Percentiles rank a stretch among this genome's conserved stretches.
These are phyloP conservation scores for Cepphus grylle DNA, from an alignment of 2,113 vertebrate species.

Conservation along the genomic window DNA sequence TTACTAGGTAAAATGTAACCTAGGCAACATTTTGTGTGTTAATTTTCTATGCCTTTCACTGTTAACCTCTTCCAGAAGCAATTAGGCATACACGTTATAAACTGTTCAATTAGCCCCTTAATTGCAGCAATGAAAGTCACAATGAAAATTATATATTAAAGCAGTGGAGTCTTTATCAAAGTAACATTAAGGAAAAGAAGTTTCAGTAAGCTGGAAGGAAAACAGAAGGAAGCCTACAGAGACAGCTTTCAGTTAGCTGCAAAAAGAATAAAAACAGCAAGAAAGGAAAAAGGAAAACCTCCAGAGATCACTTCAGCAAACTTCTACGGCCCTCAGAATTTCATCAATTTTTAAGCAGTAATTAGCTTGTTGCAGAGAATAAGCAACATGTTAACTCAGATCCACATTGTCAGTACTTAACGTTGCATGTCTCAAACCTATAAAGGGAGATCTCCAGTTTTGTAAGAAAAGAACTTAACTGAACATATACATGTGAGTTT, in stretches of 20 bases:
- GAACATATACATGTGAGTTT: neutral
- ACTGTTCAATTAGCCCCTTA: slow-evolving; percentile 55
- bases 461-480: neutral
- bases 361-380: neutral
- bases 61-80: slow-evolving; percentile 40
- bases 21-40: neutral
- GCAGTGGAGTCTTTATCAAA: neutral
- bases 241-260: neutral
- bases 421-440: neutral
- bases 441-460: neutral
- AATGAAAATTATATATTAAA: slow-evolving; percentile 51
- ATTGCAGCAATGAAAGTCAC: slow-evolving; percentile 46
- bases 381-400: neutral
- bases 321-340: neutral
- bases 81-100: slow-evolving; percentile 31
- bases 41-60: slow-evolving; percentile 6
- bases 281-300: neutral
- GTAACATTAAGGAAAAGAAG: neutral
- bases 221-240: neutral
- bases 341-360: neutral
- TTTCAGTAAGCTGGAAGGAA: neutral
- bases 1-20: slow-evolving; percentile 4
- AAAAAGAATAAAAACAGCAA: neutral
- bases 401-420: neutral
- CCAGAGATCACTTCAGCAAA: neutral